phyloP scores from a whole-genome alignment of 2,797 vertebrate species.

The Vireo griseus region DNA sequence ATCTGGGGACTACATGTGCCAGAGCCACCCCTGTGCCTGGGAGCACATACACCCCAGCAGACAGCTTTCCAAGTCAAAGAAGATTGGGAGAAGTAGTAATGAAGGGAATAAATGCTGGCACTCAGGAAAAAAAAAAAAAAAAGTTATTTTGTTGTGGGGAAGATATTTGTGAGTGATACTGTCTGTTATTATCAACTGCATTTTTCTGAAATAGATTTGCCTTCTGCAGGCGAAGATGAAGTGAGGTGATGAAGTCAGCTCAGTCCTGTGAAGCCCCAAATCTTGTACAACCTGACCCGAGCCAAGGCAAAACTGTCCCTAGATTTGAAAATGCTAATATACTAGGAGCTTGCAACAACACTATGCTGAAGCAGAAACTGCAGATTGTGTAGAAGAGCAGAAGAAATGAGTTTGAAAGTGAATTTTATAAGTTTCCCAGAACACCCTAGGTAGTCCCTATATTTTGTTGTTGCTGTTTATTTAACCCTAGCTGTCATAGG shows the following conservation, averaged over 20 bases:
- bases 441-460: background rate
- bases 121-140: background rate
- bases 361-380: background rate
- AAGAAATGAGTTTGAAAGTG: background rate
- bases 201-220: conserved; percentile 40
- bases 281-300: background rate
- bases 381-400: background rate
- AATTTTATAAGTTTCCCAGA: conserved; percentile 15
- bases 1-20: background rate
- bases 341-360: background rate
- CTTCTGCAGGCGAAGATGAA: background rate
- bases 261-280: background rate
- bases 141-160: background rate
- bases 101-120: conserved; percentile 7
- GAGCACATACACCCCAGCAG: background rate
- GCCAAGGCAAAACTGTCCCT: background rate
- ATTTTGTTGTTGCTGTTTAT: background rate
- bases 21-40: background rate
- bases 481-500: background rate
- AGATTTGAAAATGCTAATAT: background rate
- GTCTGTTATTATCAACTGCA: background rate
- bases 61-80: conserved; percentile 4
- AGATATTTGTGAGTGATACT: background rate
- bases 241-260: conserved; percentile 1
- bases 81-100: background rate